Evolutionary conservation across 2,888 invertebrate genomes (phyloP).

Genomic region (Idaea straminata): DNA sequence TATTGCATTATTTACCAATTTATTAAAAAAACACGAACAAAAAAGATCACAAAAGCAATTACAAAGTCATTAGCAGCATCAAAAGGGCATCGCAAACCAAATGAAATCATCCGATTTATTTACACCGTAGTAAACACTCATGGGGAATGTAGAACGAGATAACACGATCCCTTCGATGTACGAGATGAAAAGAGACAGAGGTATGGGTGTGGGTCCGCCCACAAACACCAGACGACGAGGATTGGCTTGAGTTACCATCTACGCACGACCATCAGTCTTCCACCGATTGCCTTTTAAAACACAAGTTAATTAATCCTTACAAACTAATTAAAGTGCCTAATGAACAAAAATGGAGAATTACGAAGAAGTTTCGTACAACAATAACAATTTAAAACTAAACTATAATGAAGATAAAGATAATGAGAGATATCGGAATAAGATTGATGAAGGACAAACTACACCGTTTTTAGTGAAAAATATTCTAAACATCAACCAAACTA

Average conservation of each 20-base stretch:
- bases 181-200: slow-evolving; percentile 36
- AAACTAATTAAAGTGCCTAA: slow-evolving; percentile 52
- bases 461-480: slow-evolving; percentile 74
- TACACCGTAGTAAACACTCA: slow-evolving; percentile 62
- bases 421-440: slow-evolving; percentile 46
- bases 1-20: not conserved
- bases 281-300: slow-evolving; percentile 58
- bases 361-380: slow-evolving; percentile 66
- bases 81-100: slow-evolving; percentile 52
- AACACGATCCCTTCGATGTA: slow-evolving; percentile 15
- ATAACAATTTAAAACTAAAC: slow-evolving; percentile 56
- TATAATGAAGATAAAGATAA: slow-evolving; percentile 59
- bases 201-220: slow-evolving; percentile 57
- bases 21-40: not conserved
- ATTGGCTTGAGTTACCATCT: slow-evolving; percentile 64
- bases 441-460: slow-evolving; percentile 51
- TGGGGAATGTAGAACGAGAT: slow-evolving; percentile 37
- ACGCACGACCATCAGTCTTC: slow-evolving; percentile 66
- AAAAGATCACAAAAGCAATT: slow-evolving; percentile 32
- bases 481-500: slow-evolving; percentile 58
- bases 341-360: slow-evolving; percentile 61
- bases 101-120: slow-evolving; percentile 74
- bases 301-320: slow-evolving; percentile 54
- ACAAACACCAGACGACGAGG: slow-evolving; percentile 47
- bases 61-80: slow-evolving; percentile 55